phyloP scores from a whole-genome alignment of 2,797 vertebrate species.

The Hippocampus kuda region DNA sequence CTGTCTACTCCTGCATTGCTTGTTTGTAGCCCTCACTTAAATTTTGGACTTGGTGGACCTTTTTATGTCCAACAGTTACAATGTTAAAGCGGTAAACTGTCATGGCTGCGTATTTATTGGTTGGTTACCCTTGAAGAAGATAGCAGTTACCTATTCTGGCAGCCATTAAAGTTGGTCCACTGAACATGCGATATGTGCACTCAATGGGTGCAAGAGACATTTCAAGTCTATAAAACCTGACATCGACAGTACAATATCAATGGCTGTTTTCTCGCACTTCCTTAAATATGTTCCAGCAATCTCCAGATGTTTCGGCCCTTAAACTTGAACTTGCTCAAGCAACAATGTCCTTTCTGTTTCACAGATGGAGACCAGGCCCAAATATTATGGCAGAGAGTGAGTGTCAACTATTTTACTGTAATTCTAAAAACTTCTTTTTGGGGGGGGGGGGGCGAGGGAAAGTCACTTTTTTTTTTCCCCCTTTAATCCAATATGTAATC shows the following conservation, averaged over 20 bases:
- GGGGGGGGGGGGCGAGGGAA: neutral
- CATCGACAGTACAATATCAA: too few species aligned
- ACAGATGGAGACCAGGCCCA: slow-evolving; percentile 94
- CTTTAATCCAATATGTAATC: neutral
- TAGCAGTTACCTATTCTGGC: neutral
- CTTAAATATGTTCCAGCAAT: too few species aligned
- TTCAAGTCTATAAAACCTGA: too few species aligned
- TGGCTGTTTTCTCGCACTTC: too few species aligned
- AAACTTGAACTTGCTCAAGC: neutral
- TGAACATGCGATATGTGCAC: too few species aligned
- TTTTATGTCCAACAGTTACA: neutral
- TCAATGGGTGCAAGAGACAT: too few species aligned
- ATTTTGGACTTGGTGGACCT: neutral
- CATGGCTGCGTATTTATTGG: neutral
- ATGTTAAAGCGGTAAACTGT: neutral
- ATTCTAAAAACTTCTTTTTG: neutral
- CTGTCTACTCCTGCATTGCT: neutral
- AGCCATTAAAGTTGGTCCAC: too few species aligned
- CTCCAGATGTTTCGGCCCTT: too few species aligned
- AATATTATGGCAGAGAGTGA: slow-evolving; percentile 98
- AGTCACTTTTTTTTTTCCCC: neutral
- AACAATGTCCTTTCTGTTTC: slow-evolving; percentile 31
- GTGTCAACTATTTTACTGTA: slow-evolving; percentile 52
- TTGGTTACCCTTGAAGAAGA: neutral
- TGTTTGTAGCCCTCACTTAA: neutral